phyloP scores from a whole-genome alignment of 1,140 invertebrate genomes.

The Gryllus bimaculatus region DNA sequence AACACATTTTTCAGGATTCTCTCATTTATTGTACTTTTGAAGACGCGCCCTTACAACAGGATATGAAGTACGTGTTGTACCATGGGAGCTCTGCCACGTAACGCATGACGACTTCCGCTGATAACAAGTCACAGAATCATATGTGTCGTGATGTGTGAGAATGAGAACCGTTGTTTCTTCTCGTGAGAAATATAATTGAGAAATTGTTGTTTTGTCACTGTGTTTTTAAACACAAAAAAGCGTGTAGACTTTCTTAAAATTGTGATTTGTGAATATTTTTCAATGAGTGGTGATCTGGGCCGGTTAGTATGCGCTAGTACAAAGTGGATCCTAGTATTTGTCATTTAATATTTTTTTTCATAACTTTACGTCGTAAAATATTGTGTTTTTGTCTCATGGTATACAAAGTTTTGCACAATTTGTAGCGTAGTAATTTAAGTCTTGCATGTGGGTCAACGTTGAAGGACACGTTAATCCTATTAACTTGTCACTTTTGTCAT shows the following conservation, averaged over 20 bases:
- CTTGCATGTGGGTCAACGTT: no score
- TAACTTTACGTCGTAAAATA: no score
- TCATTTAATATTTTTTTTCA: background rate
- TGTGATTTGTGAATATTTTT: background rate
- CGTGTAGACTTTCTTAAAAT: no score
- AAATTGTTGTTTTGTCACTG: background rate
- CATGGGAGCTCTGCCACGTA: conserved; percentile 14
- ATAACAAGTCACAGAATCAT: background rate
- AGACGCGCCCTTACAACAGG: background rate
- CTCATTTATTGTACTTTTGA: background rate
- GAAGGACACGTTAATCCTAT: no score
- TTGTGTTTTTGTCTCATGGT: no score
- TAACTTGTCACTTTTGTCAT: no score
- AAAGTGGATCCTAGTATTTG: background rate
- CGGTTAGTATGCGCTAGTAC: background rate
- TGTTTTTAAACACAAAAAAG: background rate
- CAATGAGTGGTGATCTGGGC: background rate
- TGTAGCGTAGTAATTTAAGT: no score
- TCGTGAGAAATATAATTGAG: background rate
- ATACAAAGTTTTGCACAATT: no score
- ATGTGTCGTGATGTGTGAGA: conserved; percentile 14
- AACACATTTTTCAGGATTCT: no score
- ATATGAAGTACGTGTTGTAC: background rate
- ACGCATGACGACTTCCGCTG: conserved; percentile 12
- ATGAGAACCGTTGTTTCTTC: background rate